Evolutionary conservation across 2,113 vertebrate species (phyloP).

Genomic region (Falcunculus frontatus): DNA sequence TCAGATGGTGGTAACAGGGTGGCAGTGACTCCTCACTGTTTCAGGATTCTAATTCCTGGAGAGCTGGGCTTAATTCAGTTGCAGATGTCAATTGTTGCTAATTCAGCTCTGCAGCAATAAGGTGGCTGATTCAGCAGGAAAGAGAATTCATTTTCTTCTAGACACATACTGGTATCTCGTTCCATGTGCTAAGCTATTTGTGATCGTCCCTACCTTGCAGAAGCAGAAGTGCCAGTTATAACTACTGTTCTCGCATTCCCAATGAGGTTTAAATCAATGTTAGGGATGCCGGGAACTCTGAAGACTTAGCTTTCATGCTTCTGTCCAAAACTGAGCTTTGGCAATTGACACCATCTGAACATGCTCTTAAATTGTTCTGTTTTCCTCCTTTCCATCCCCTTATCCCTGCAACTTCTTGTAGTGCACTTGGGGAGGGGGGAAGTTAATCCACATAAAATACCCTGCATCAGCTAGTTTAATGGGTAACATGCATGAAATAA

Average conservation of each 20-base stretch:
- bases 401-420: background rate
- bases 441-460: background rate
- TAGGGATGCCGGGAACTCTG: background rate
- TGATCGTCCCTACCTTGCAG: background rate
- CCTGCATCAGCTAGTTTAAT: background rate
- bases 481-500: background rate
- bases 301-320: background rate
- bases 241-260: background rate
- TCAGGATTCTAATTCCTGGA: conserved; percentile 29
- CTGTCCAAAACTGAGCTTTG: background rate
- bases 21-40: rapidly evolving
- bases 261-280: background rate
- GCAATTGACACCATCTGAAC: background rate
- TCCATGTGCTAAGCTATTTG: conserved; percentile 20
- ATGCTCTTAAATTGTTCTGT: background rate
- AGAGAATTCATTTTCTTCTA: background rate
- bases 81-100: background rate
- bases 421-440: background rate
- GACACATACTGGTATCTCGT: background rate
- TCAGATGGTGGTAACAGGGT: background rate
- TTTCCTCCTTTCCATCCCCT: background rate
- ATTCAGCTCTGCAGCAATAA: background rate
- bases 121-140: conserved; percentile 26
- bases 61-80: conserved; percentile 24
- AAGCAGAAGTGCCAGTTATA: conserved; percentile 2